Evolutionary conservation across 2,797 vertebrate species (phyloP), one percentile per base, ranked within the genome.

Genomic region (Halcyon badia): DNA sequence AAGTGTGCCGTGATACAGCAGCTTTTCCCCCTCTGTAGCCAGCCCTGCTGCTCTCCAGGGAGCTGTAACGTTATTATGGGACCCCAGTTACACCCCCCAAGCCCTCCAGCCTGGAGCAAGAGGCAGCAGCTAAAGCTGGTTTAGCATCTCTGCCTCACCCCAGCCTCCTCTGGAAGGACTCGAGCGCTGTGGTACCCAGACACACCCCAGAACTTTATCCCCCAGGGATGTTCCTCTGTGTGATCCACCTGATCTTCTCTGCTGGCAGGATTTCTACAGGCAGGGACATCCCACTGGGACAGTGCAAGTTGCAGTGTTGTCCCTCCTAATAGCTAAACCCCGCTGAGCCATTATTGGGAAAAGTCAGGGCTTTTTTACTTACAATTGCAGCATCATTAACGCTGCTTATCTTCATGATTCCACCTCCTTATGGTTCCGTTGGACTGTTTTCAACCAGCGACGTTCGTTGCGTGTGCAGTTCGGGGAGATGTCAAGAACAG

Each of bases 361-460:
- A 79, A 72, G 28, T 33, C 81, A 73, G 64, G 68, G 28, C 60
- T 72, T 78, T 64, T 87, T 51, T 58, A 69, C 82, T 72, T 62
- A 28, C 9, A 44, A 8, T 3, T 24, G 41, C 19, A 42, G 44
- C 83, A 66, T 30, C 58, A 39, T 88, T 83, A 88, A 64, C 37
- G 48, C 39, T 88, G 82, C 71, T 92, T 84, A 48, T 8, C 83
- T 33, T 71, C 65, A 86, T 20, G 73, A 51, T 82, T 76, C 72
- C 26, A 46, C 73, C 73, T 87, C 79, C 85, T 88, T 92, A 68
- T 87, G 92, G 30, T 90, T 75, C 83, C 25, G 16, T 73, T 93
- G 93, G 94, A 6, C 31, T 72, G 83, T 87, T 96, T 95, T 83
- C 91, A 94, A 91, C 97, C 90, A 92, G 68, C 8, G 49, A 48